phyloP scores from a whole-genome alignment of 2,888 invertebrate species.

The Lithophane ornitopus region DNA sequence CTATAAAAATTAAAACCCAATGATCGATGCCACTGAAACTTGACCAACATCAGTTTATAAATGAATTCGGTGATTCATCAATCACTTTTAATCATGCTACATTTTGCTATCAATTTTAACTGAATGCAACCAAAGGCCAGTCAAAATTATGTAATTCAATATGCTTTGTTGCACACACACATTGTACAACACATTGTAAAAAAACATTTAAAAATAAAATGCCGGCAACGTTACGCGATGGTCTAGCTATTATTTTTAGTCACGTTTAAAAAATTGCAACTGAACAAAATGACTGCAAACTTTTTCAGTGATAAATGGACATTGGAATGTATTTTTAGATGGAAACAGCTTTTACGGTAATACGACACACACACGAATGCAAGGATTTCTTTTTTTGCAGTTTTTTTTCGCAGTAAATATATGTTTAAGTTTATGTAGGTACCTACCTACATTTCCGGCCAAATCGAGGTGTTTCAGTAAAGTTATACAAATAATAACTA shows the following conservation, averaged over 20 bases:
- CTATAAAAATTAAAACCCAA: not conserved
- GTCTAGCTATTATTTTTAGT: constrained; percentile 42
- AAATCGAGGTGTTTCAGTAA: not conserved
- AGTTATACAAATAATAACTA: not conserved
- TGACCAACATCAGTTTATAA: not conserved
- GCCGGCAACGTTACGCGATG: constrained; percentile 15
- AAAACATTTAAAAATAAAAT: constrained; percentile 29
- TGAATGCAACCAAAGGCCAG: not conserved
- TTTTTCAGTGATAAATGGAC: constrained; percentile 46
- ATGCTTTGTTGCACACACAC: not conserved
- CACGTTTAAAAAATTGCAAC: constrained; percentile 42
- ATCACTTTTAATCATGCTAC: not conserved
- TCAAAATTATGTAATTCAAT: constrained; percentile 3
- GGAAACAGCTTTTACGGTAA: not conserved
- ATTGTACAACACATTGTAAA: constrained; percentile 5
- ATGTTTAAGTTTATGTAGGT: not conserved
- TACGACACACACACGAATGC: not conserved
- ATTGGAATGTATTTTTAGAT: constrained; percentile 39
- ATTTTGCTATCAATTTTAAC: not conserved
- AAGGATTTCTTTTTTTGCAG: not conserved
- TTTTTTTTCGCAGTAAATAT: not conserved
- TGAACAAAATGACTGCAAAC: constrained; percentile 30
- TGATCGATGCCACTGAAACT: not conserved
- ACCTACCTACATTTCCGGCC: not conserved
- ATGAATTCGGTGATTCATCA: not conserved